phyloP scores from a whole-genome alignment of 2,888 invertebrate genomes.

The Ophion costatus region DNA sequence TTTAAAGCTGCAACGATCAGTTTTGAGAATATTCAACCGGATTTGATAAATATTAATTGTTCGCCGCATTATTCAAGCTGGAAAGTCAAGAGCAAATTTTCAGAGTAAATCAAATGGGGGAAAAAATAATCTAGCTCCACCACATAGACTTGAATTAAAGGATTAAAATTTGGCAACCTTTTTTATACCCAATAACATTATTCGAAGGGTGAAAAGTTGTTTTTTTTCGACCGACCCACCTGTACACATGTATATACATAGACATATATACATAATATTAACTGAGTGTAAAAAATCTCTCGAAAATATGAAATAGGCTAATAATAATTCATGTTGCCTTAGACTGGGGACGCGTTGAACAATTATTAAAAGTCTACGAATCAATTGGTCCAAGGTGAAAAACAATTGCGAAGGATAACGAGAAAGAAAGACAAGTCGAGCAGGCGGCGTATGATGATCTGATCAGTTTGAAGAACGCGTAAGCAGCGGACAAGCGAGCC shows the following conservation, averaged over 20 bases:
- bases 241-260: constrained; percentile 7
- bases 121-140: not conserved
- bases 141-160: not conserved
- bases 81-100: not conserved
- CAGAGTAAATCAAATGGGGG: not conserved
- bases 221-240: constrained; percentile 9
- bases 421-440: constrained; percentile 39
- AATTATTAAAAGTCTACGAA: constrained; percentile 43
- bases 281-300: constrained; percentile 35
- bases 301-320: constrained; percentile 28
- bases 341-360: constrained; percentile 28
- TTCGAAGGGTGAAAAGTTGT: not conserved
- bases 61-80: not conserved
- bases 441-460: constrained; percentile 74
- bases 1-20: not conserved
- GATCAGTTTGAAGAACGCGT: constrained; percentile 80
- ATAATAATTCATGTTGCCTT: constrained; percentile 33
- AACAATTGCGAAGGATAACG: constrained; percentile 5
- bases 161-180: not conserved
- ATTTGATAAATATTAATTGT: not conserved
- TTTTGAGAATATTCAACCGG: not conserved
- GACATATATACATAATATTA: constrained; percentile 24
- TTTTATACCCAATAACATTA: not conserved
- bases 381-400: constrained; percentile 33
- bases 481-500: constrained; percentile 80